These are phyloP conservation scores for Myanophis thanlyinensis DNA, from an alignment of 2,113 vertebrate genomes.

Conservation along the genomic window DNA sequence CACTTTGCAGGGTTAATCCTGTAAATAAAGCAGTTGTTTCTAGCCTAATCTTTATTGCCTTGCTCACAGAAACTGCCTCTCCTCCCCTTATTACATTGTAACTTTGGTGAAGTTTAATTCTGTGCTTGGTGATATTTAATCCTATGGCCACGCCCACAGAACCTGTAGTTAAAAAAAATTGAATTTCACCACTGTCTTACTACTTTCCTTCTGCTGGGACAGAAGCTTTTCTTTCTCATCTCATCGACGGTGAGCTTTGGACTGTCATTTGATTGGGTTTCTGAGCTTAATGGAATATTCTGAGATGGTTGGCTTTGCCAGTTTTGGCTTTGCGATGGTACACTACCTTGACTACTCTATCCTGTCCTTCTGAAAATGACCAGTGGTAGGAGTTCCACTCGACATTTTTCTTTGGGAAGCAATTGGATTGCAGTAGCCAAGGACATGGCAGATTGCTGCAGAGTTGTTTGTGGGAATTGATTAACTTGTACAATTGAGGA, in stretches of 20 bases:
- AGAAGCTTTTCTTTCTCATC: not conserved
- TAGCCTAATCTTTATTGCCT: no score
- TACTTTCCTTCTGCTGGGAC: not conserved
- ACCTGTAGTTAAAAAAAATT: no score
- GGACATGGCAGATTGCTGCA: not conserved
- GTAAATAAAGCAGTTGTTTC: no score
- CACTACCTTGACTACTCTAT: not conserved
- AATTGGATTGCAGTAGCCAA: not conserved
- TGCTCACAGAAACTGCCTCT: no score
- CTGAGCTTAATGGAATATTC: not conserved
- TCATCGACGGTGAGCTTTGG: not conserved
- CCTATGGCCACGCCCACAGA: no score
- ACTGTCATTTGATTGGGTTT: not conserved
- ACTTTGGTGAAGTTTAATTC: no score
- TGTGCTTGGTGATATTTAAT: no score
- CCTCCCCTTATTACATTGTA: no score
- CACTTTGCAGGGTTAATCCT: no score
- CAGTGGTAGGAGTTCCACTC: not conserved
- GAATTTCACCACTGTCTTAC: no score
- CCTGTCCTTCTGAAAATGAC: not conserved
- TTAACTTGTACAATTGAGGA: not conserved
- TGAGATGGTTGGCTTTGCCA: not conserved
- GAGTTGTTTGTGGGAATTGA: not conserved
- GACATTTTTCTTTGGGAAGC: not conserved
- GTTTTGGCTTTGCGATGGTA: not conserved